Conservation (phyloP, 2,888 invertebrate species). For the Cheilosia scutellata region DNA sequence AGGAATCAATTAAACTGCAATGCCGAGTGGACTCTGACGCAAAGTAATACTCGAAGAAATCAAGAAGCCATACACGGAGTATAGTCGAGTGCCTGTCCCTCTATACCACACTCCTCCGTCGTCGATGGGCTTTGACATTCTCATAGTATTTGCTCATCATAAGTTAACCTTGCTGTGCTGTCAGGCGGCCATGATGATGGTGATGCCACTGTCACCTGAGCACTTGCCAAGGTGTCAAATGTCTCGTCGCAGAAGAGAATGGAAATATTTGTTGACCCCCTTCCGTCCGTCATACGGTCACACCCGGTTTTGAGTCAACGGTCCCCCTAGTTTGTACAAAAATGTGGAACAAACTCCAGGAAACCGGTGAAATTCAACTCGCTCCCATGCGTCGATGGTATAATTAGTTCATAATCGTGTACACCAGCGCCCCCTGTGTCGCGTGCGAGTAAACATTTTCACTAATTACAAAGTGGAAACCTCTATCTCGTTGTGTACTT, state of each 20-base stretch:
- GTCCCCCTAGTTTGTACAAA: not conserved
- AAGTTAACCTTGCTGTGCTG: slow-evolving; percentile 70
- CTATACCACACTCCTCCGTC: not conserved
- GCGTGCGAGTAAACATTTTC: slow-evolving; percentile 45
- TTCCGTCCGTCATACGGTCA: not conserved
- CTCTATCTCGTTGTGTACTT: slow-evolving; percentile 45
- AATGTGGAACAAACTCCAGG: slow-evolving; percentile 38
- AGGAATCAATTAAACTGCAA: slow-evolving; percentile 74
- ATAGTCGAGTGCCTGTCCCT: slow-evolving; percentile 23
- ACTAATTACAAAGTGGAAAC: slow-evolving; percentile 51
- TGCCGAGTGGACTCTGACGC: slow-evolving; percentile 39
- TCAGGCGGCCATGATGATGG: slow-evolving; percentile 12
- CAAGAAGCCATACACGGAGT: slow-evolving; percentile 60
- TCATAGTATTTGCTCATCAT: slow-evolving; percentile 58
- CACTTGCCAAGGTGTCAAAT: slow-evolving; percentile 63
- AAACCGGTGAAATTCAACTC: slow-evolving; percentile 21
- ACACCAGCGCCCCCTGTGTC: slow-evolving; percentile 40
- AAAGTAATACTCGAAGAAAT: slow-evolving; percentile 53
- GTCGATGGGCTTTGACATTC: slow-evolving; percentile 42
- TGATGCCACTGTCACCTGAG: slow-evolving; percentile 62
- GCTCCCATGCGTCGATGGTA: not conserved
- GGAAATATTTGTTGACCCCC: slow-evolving; percentile 37
- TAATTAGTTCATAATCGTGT: slow-evolving; percentile 41
- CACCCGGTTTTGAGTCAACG: not conserved
- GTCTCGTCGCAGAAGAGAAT: slow-evolving; percentile 1